Conservation (phyloP, 2,797 vertebrate genomes). For the Malurus leucopterus region DNA sequence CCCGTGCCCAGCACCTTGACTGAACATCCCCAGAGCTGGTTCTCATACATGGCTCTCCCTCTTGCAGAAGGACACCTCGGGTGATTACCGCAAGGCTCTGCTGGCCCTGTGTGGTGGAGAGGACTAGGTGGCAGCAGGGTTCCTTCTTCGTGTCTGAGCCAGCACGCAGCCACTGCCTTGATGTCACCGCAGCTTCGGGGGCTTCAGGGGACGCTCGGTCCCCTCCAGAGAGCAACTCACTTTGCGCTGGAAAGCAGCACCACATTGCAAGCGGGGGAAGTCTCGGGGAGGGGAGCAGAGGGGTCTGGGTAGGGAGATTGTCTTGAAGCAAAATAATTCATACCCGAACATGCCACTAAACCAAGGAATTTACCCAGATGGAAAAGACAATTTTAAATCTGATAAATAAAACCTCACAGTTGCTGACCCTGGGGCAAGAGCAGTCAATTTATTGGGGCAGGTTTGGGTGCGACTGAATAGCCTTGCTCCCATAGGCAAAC, state of each 20-base stretch:
- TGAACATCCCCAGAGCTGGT: neutral
- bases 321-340: neutral
- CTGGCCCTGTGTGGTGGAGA: constrained; percentile 87
- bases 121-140: constrained; percentile 60
- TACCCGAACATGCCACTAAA: constrained; percentile 25
- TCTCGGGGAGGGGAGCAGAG: neutral
- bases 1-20: neutral
- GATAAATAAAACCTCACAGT: constrained; percentile 54
- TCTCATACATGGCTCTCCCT: neutral
- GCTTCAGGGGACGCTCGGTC: neutral
- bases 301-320: neutral
- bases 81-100: constrained; percentile 92
- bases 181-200: constrained; percentile 57
- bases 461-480: neutral
- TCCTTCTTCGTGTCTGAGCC: constrained; percentile 34
- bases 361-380: neutral
- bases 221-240: constrained; percentile 17
- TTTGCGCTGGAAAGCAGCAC: constrained; percentile 9
- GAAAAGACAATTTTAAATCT: constrained; percentile 11
- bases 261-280: neutral
- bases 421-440: neutral
- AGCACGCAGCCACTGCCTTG: constrained; percentile 41
- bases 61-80: constrained; percentile 89
- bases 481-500: neutral
- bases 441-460: neutral